Conservation (phyloP, 1,140 invertebrate species). For the Euglossa dilemma region DNA sequence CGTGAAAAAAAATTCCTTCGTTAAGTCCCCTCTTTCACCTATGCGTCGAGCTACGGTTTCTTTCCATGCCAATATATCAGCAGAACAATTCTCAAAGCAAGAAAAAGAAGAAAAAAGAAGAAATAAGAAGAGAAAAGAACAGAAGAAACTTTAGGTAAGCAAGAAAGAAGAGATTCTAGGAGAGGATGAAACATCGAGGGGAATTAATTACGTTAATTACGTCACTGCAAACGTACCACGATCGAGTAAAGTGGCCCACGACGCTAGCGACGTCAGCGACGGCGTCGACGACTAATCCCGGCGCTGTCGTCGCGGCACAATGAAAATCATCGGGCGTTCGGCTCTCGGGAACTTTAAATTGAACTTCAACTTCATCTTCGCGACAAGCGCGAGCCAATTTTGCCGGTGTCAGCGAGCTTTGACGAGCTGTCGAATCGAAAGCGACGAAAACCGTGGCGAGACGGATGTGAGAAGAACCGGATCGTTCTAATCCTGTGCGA, state of each 20-base stretch:
- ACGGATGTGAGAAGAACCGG: not conserved
- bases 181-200: not conserved
- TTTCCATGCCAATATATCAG: not conserved
- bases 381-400: not conserved
- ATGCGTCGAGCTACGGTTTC: too few species aligned
- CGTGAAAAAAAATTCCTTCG: not conserved
- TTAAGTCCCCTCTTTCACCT: not conserved
- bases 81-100: not conserved
- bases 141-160: too few species aligned
- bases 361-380: slow-evolving; percentile 1
- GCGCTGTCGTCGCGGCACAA: not conserved
- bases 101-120: not conserved
- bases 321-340: slow-evolving; percentile 5
- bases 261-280: too few species aligned
- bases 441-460: not conserved
- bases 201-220: slow-evolving; percentile 25
- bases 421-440: slow-evolving; percentile 5
- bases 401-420: slow-evolving; percentile 6
- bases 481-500: not conserved
- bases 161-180: too few species aligned
- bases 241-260: not conserved
- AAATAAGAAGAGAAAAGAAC: not conserved
- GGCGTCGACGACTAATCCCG: not conserved
- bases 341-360: slow-evolving; percentile 24
- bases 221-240: not conserved